Evolutionary conservation across 2,888 invertebrate genomes (phyloP).

Genomic region (Tipula helvola): DNA sequence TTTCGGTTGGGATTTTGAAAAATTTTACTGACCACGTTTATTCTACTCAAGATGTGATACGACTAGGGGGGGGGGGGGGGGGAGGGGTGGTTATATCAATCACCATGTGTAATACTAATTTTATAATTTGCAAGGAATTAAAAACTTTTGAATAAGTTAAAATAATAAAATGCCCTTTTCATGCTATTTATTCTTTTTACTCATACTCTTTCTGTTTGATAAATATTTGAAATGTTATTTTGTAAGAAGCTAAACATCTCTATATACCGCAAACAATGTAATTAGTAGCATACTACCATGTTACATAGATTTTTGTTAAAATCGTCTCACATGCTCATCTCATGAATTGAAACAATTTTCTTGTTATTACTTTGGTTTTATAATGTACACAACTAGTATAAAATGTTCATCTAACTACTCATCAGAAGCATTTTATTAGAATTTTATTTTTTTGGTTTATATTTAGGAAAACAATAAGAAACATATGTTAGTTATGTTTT

Average conservation of each 20-base stretch:
- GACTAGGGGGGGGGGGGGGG: too few relatives aligned
- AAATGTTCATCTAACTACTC: not conserved
- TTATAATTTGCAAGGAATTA: not conserved
- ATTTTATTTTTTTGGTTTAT: not conserved
- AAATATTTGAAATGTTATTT: not conserved
- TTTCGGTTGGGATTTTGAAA: too few relatives aligned
- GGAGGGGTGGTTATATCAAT: not conserved
- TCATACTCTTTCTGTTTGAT: not conserved
- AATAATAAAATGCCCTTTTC: not conserved
- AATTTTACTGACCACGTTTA: too few relatives aligned
- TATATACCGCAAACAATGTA: not conserved
- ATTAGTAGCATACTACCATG: not conserved
- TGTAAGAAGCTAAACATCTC: not conserved
- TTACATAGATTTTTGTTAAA: not conserved
- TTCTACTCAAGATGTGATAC: too few relatives aligned
- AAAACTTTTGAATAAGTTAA: not conserved
- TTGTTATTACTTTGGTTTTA: not conserved
- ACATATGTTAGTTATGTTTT: not conserved
- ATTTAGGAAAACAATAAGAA: not conserved
- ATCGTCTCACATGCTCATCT: not conserved
- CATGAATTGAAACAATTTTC: not conserved
- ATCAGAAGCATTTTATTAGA: not conserved
- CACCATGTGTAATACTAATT: not conserved
- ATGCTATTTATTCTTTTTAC: not conserved
- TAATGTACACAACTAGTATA: not conserved